Percentiles rank a stretch among this genome's conserved stretches.
These are phyloP conservation scores for Trogon melanurus DNA, from an alignment of 2,113 vertebrate genomes.

Conservation along the genomic window DNA sequence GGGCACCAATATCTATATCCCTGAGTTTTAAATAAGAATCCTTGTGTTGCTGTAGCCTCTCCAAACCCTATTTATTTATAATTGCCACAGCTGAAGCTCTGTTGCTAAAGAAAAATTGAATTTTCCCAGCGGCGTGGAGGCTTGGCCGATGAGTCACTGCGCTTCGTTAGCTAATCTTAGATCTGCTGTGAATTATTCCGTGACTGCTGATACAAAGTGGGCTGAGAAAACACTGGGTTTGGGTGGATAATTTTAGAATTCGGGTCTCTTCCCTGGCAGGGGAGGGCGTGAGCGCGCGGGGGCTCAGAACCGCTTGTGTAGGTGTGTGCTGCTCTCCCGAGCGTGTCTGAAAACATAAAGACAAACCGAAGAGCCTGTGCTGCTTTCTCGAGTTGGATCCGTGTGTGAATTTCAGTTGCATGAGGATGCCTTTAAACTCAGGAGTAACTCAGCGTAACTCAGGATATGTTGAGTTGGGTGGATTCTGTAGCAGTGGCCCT, in stretches of 20 bases:
- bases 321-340: background rate
- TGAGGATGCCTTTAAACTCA: background rate
- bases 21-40: background rate
- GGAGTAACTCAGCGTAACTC: background rate
- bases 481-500: background rate
- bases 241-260: background rate
- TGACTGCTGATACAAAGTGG: background rate
- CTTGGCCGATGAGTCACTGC: conserved; percentile 17
- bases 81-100: background rate
- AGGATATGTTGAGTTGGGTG: background rate
- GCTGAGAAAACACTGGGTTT: background rate
- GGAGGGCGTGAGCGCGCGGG: background rate
- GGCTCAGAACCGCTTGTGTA: background rate
- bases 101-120: background rate
- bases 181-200: background rate
- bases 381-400: background rate
- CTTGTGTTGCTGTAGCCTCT: background rate
- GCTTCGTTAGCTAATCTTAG: background rate
- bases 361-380: background rate
- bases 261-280: background rate
- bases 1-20: accelerated
- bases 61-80: background rate
- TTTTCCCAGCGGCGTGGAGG: background rate
- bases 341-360: background rate
- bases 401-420: background rate